A percentile compares a stretch with the other conserved stretches of the same genome.
Conservation (phyloP, 1,140 invertebrate genomes). For the Drosophila equinoxialis region DNA sequence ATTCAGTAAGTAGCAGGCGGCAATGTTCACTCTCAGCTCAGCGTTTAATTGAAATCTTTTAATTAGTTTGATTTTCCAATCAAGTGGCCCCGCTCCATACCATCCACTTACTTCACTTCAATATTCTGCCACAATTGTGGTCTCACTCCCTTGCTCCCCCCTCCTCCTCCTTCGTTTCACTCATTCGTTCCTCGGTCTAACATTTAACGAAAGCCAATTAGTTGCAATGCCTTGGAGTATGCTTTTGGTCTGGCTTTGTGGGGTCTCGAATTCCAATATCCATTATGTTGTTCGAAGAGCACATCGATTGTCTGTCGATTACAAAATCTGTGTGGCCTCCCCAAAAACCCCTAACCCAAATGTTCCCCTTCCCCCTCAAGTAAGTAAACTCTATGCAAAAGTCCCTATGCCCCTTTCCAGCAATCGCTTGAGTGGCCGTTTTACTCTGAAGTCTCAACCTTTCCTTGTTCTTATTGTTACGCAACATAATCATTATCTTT, state of each 20-base stretch:
- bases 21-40: slow-evolving; percentile 47
- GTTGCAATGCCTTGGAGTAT: slow-evolving; percentile 73
- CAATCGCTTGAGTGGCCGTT: slow-evolving; percentile 14
- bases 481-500: slow-evolving; percentile 81
- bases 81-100: slow-evolving; percentile 50
- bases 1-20: slow-evolving; percentile 38
- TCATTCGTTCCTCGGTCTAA: slow-evolving; percentile 30
- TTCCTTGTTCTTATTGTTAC: slow-evolving; percentile 49
- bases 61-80: slow-evolving; percentile 83
- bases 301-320: slow-evolving; percentile 76
- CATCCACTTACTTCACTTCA: neutral
- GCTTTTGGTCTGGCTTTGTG: slow-evolving; percentile 47
- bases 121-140: slow-evolving; percentile 10
- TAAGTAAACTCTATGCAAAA: slow-evolving; percentile 35
- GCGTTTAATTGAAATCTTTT: slow-evolving; percentile 82
- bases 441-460: slow-evolving; percentile 40
- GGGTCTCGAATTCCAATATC: slow-evolving; percentile 47
- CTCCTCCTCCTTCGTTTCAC: neutral
- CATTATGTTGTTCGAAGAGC: slow-evolving; percentile 69
- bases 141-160: neutral
- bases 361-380: neutral
- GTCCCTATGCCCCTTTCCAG: neutral
- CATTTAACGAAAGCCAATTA: slow-evolving; percentile 76
- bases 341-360: neutral
- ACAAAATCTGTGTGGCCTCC: slow-evolving; percentile 48